Percentiles rank a stretch among this genome's conserved stretches.
Conservation (phyloP, 2,113 vertebrate genomes). For the Varanus salvator region DNA sequence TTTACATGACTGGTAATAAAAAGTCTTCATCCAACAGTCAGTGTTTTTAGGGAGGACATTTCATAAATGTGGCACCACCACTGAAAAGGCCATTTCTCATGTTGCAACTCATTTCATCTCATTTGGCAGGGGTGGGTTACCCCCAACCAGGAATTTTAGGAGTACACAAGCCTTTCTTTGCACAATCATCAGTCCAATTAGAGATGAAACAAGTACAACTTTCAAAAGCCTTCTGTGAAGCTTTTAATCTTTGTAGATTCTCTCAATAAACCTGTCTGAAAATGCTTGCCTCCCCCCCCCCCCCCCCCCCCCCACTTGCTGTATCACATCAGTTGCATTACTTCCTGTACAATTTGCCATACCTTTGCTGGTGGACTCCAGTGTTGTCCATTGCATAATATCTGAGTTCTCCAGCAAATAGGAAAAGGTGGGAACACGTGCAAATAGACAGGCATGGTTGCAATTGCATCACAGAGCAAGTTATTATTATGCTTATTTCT, state of each 20-base stretch:
- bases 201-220: neutral
- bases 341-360: neutral
- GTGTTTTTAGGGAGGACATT: too few relatives aligned
- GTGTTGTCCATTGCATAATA: neutral
- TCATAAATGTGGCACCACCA: too few relatives aligned
- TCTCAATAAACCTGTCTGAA: neutral
- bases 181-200: neutral
- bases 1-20: too few relatives aligned
- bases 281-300: neutral
- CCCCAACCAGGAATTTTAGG: neutral
- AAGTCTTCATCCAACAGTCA: too few relatives aligned
- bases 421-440: neutral
- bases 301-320: neutral
- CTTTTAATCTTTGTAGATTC: neutral
- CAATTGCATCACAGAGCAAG: neutral
- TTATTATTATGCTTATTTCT: neutral
- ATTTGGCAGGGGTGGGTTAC: too few relatives aligned
- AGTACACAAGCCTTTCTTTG: neutral
- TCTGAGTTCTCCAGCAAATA: neutral
- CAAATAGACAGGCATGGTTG: fast-evolving
- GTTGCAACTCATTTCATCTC: too few relatives aligned
- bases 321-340: neutral
- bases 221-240: neutral
- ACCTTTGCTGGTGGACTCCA: neutral
- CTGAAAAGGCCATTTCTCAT: too few relatives aligned